phyloP scores from a whole-genome alignment of 2,888 invertebrate species.

The Oligia strigilis region DNA sequence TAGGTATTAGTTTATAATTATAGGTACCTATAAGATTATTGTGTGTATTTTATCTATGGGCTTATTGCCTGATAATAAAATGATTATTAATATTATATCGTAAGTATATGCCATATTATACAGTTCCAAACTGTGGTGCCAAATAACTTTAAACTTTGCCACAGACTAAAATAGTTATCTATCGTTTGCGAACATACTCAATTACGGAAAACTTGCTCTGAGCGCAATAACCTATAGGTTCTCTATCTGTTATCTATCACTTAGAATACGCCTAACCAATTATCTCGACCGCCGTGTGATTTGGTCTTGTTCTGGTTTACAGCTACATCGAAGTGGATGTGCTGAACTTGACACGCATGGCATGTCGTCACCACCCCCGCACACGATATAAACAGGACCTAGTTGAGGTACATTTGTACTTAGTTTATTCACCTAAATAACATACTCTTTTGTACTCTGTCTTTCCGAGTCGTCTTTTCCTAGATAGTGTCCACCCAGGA shows the following conservation, averaged over 20 bases:
- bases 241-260: background rate
- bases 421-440: background rate
- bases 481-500: background rate
- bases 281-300: background rate
- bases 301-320: background rate
- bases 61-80: no score
- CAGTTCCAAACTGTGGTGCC: background rate
- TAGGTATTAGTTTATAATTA: no score
- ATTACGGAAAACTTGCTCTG: background rate
- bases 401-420: background rate
- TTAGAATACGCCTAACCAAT: background rate
- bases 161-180: background rate
- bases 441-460: background rate
- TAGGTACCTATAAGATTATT: no score
- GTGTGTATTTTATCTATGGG: no score
- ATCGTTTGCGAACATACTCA: background rate
- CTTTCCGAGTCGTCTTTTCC: background rate
- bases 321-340: background rate
- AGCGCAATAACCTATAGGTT: no score
- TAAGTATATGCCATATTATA: background rate
- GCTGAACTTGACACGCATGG: background rate
- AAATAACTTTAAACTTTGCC: background rate
- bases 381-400: background rate
- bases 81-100: no score
- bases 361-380: background rate